Percentiles rank a stretch among this genome's conserved stretches.
Conservation (phyloP, 2,797 vertebrate genomes). For the Sebastes miniatus region DNA sequence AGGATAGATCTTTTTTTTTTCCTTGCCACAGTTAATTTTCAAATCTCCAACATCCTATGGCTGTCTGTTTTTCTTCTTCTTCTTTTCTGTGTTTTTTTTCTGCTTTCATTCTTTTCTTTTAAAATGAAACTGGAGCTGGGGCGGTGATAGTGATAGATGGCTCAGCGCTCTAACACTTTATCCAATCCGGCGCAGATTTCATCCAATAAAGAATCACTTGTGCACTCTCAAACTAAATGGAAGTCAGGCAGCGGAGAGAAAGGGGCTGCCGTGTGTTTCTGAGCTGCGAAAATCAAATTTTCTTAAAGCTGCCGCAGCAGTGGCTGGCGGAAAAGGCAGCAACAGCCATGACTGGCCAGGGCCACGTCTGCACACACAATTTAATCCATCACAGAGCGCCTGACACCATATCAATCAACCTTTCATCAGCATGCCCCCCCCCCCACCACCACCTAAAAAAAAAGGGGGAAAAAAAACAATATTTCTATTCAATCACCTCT, state of each 20-base stretch:
- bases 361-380: slow-evolving; percentile 97
- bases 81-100: slow-evolving; percentile 58
- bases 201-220: slow-evolving; percentile 92
- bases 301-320: slow-evolving; percentile 85
- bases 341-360: slow-evolving; percentile 87
- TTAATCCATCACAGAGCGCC: slow-evolving; percentile 98
- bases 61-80: slow-evolving; percentile 80
- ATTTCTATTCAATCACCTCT: slow-evolving; percentile 96
- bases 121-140: slow-evolving; percentile 84
- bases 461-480: slow-evolving; percentile 87
- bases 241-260: slow-evolving; percentile 88
- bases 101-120: slow-evolving; percentile 85
- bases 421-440: slow-evolving; percentile 93
- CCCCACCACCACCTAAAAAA: neutral
- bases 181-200: slow-evolving; percentile 90
- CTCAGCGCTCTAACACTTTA: slow-evolving; percentile 90
- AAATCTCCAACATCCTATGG: slow-evolving; percentile 83
- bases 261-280: slow-evolving; percentile 86
- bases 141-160: slow-evolving; percentile 89
- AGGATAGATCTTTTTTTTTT: slow-evolving; percentile 75
- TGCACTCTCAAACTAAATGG: slow-evolving; percentile 90
- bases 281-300: slow-evolving; percentile 89
- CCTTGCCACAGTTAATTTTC: slow-evolving; percentile 84
- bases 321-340: slow-evolving; percentile 80
- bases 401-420: slow-evolving; percentile 98